Conservation (phyloP, 2,797 vertebrate genomes). For the Onychomys arenicola region DNA sequence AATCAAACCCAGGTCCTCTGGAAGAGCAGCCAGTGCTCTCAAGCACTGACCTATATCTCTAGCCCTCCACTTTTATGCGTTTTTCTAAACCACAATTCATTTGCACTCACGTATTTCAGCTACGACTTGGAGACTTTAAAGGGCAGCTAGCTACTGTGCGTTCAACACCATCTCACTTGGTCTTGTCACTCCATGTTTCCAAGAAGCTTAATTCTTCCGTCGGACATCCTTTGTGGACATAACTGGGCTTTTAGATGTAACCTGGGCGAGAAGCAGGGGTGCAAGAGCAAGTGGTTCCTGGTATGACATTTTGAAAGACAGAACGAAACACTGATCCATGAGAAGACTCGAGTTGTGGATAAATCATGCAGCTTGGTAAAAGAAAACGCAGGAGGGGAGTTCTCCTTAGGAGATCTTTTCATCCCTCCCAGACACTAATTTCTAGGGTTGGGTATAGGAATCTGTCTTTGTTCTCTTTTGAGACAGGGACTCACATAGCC, state of each 20-base stretch:
- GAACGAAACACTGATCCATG: neutral
- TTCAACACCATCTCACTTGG: neutral
- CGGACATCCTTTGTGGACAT: neutral
- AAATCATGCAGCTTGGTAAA: neutral
- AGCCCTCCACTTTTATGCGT: neutral
- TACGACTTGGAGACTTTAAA: neutral
- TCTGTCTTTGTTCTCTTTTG: neutral
- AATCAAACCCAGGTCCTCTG: neutral
- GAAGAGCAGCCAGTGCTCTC: neutral
- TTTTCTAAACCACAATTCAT: neutral
- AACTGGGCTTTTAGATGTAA: neutral
- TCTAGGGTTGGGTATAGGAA: neutral
- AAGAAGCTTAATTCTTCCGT: neutral
- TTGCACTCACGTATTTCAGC: neutral
- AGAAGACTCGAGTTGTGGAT: neutral
- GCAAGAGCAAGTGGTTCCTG: neutral
- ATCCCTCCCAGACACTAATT: neutral
- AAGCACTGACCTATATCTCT: neutral
- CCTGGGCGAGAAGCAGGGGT: neutral
- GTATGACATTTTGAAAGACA: neutral
- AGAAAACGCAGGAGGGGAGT: accelerated
- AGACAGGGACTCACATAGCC: neutral
- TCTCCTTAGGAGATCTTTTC: neutral
- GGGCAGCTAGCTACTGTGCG: neutral
- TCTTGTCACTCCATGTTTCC: neutral